Percentiles rank a stretch among this genome's conserved stretches.
These are phyloP conservation scores for Monoplex corrugatus DNA, from an alignment of 2,888 invertebrate species.

Conservation along the genomic window DNA sequence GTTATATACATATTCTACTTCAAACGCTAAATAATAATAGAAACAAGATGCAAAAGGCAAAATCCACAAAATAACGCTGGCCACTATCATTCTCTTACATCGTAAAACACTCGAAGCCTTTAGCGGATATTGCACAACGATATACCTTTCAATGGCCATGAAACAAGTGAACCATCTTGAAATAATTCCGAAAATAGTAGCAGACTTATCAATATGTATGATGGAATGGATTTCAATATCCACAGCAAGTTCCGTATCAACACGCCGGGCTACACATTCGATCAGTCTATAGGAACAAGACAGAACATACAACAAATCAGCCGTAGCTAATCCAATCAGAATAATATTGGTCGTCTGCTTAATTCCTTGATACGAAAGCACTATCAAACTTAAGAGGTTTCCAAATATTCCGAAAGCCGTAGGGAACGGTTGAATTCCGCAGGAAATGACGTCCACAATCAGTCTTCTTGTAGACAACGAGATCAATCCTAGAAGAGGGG, in stretches of 20 bases:
- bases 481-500: background rate
- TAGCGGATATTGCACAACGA: background rate
- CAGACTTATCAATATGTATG: background rate
- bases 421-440: background rate
- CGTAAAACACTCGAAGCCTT: background rate
- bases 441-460: background rate
- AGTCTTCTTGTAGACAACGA: background rate
- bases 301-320: background rate
- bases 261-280: background rate
- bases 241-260: background rate
- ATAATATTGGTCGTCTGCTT: background rate
- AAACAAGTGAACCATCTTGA: background rate
- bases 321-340: background rate
- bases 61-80: background rate
- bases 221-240: background rate
- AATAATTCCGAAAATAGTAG: background rate
- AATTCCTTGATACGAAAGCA: background rate
- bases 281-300: background rate
- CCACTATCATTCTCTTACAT: background rate
- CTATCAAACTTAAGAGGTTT: background rate
- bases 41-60: background rate
- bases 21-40: background rate
- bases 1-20: background rate
- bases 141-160: background rate
- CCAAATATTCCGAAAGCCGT: background rate